Conservation (phyloP, 2,113 vertebrate species). For the Limanda limanda region DNA sequence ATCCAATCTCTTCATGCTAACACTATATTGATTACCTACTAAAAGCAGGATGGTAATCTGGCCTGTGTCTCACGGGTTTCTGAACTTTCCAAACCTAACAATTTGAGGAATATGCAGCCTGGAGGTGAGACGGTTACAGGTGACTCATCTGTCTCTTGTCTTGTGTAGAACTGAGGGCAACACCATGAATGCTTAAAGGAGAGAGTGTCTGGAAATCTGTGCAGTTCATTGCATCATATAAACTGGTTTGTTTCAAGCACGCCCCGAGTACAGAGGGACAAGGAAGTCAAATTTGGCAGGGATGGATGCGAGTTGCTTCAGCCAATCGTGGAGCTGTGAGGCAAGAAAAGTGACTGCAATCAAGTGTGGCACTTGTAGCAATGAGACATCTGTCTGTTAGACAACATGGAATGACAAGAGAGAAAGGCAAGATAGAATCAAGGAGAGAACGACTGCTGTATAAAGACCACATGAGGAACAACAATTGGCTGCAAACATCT, state of each 20-base stretch:
- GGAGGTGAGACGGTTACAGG: not conserved
- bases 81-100: not conserved
- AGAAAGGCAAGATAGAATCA: constrained; percentile 47
- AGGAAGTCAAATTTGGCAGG: not conserved
- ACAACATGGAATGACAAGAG: constrained; percentile 64
- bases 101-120: not conserved
- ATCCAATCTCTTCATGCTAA: not conserved
- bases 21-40: too few relatives aligned
- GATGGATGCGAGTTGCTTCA: not conserved
- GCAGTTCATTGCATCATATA: not conserved
- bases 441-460: not conserved
- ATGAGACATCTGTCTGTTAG: constrained; percentile 47
- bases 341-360: constrained; percentile 15
- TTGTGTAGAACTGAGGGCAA: not conserved
- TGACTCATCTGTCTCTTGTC: not conserved
- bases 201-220: not conserved
- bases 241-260: not conserved
- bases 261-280: not conserved
- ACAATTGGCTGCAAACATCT: constrained; percentile 61
- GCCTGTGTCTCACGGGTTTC: not conserved
- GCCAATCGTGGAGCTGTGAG: not conserved
- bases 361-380: constrained; percentile 39
- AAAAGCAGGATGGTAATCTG: not conserved
- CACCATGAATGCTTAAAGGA: not conserved
- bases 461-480: constrained; percentile 46